Evolutionary conservation across 2,797 vertebrate genomes (phyloP), one percentile per base, ranked within the genome.

Genomic region (Chelon labrosus): DNA sequence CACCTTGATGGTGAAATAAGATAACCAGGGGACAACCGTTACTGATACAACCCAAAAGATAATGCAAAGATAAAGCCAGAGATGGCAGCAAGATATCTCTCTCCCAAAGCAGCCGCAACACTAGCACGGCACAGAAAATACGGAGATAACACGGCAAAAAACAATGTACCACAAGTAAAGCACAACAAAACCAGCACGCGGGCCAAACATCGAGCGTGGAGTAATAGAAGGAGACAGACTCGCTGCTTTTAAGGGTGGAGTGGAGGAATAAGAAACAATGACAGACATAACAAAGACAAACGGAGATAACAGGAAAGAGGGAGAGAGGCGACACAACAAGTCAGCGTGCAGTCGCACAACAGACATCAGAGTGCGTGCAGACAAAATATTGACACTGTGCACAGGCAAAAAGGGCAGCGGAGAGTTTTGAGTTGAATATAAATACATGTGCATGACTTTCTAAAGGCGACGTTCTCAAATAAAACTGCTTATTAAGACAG

Each of bases 211-310:
- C 77, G 88, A 85, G 79, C 55, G 16, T 12, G 70, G 73, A 47
- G 70, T 75, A 73, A 83, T 82, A 35, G 72, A 85, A 79, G 54
- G 73, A 82, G 82, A 82, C 68, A 65, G 82, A 78, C 82, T 4
- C 79, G 54, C 73, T 54, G 75, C 77, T 74, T 74, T 85, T 69
- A 61, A 67, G 78, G 79, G 52, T 63, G 80, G 66, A 77, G 71
- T 0, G 76, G 67, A 82, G 67, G 69, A 69, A 75, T 25, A 62
- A 64, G 49, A 76, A 67, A 62, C 61, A 46, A 67, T 9, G 70
- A 76, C 70, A 87, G 87, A 88, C 69, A 75, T 75, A 83, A 87
- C 82, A 88, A 85, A 89, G 82, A 82, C 71, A 73, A 78, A 75
- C 42, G 59, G 68, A 85, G 84, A 89, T 74, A 84, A 84, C 51